Base-by-base conservation (phyloP, 2,113 vertebrate species). In the Galeopterus variegatus region DNA sequence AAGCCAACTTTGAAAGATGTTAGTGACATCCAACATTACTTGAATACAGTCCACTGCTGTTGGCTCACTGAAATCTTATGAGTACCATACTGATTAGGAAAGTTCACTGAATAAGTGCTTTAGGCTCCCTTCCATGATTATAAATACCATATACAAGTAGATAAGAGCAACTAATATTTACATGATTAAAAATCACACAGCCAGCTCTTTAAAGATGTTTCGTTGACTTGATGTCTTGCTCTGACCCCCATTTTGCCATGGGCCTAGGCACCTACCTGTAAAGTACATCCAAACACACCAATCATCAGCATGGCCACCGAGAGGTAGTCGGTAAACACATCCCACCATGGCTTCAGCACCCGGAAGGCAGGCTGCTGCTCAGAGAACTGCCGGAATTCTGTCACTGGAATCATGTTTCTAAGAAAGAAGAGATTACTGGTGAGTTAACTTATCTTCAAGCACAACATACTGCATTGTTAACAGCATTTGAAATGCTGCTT, bases 281-380 rank as follows among this genome's bases (percentile, higher is more conserved):
- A 98, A 0, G 99, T 99, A 98, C 99, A 99, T 50, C 99, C 99
- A 31, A 99, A 99, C 75, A 99, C 99, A 0, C 99, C 99, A 0
- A 99, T 99, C 99, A 99, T 99, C 72, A 99, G 99, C 99, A 99
- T 99, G 98, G 99, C 99, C 17, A 99, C 99, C 0, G 99, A 99
- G 83, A 99, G 99, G 89, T 99, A 99, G 94, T 99, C 99, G 0
- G 99, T 99, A 94, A 99, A 99, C 94, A 99, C 99, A 50, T 99
- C 99, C 99, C 99, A 99, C 99, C 99, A 99, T 0, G 99, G 99
- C 98, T 99, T 99, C 97, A 99, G 99, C 93, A 99, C 99, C 41
- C 99, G 98, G 98, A 99, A 99, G 0, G 99, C 99, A 1, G 99
- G 99, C 98, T 99, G 99, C 98, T 99, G 99, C 98, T 99, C 99